Base-by-base conservation (phyloP, 2,888 invertebrate genomes). In the Cinara cedri region DNA sequence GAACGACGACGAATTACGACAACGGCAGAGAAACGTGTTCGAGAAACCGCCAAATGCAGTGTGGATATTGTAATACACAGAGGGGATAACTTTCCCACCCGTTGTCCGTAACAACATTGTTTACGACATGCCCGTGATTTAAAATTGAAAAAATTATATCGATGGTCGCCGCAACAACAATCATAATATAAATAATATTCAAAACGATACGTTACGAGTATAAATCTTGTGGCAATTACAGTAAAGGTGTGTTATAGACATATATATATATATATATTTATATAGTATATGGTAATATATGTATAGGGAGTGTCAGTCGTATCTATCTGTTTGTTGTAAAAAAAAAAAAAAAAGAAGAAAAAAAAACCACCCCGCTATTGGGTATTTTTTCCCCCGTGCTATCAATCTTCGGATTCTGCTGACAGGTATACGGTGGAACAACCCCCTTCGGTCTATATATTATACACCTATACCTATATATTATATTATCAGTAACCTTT, bases 361-460 rank as follows among this genome's bases (percentile, higher is more conserved):
- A n/a, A 68, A 68, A 68, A 68, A 49, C 49, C 8, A 49, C 66
- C 49, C 42, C 34, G 16, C 10, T 3, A 6, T 34, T 42, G n/a
- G 54, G 34, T 74, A 14, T 74, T 66, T 60, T 51, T 62, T 74
- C 14, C 19, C 19, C 13, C 1, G 46, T 13, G 66, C 75, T 46
- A 76, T 76, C 66, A 76, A 76, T 75, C 75, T 75, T 75, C n/a
- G 26, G 65, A 66, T 54, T n/a, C 76, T 34, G 76, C 49, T 76
- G 66, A 76, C 76, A 68, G 49, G 66, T 76, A 60, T 76, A 60
- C 10, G 68, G 57, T 68, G 19, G 57, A 60, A 19, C 57, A 13
- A 49, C 44, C 46, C 26, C 42, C 9, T 9, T 66, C 6, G 54
- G 19, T n/a, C 21, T 55, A 66, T 42, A 60, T 60, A n/a, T n/a